phyloP scores from a whole-genome alignment of 2,113 vertebrate species.

The Cyprinodon variegatus region DNA sequence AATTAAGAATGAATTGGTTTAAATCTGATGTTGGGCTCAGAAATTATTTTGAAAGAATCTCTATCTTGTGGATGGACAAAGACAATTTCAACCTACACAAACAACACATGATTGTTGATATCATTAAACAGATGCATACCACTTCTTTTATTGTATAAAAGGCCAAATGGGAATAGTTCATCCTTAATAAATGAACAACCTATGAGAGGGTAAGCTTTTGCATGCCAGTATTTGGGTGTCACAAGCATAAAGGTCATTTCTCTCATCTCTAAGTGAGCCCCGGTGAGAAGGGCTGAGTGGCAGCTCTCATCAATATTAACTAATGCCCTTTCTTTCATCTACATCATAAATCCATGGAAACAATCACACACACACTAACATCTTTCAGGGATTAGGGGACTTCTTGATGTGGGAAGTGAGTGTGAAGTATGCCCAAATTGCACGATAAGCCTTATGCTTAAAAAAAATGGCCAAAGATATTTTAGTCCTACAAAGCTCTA shows the following conservation, averaged over 20 bases:
- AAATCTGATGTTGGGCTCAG: slow-evolving; percentile 23
- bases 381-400: slow-evolving; percentile 4
- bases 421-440: neutral
- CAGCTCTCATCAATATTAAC: slow-evolving; percentile 80
- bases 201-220: neutral
- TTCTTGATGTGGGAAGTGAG: slow-evolving; percentile 8
- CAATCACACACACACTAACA: slow-evolving; percentile 33
- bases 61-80: neutral
- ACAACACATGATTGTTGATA: neutral
- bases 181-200: slow-evolving; percentile 17
- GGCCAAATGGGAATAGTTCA: neutral
- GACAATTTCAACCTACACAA: slow-evolving; percentile 6
- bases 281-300: slow-evolving; percentile 67
- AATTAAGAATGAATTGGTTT: slow-evolving; percentile 47
- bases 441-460: neutral
- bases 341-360: slow-evolving; percentile 69
- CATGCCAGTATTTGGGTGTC: slow-evolving; percentile 10
- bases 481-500: neutral
- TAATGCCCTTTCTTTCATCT: slow-evolving; percentile 76
- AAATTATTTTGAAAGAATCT: slow-evolving; percentile 18
- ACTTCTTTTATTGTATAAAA: slow-evolving; percentile 3
- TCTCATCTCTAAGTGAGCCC: slow-evolving; percentile 73
- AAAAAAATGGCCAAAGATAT: neutral
- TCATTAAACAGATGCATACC: neutral
- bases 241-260: slow-evolving; percentile 68